Evolutionary conservation across 1,140 invertebrate genomes (phyloP).

Genomic region (Drosophila novamexicana): DNA sequence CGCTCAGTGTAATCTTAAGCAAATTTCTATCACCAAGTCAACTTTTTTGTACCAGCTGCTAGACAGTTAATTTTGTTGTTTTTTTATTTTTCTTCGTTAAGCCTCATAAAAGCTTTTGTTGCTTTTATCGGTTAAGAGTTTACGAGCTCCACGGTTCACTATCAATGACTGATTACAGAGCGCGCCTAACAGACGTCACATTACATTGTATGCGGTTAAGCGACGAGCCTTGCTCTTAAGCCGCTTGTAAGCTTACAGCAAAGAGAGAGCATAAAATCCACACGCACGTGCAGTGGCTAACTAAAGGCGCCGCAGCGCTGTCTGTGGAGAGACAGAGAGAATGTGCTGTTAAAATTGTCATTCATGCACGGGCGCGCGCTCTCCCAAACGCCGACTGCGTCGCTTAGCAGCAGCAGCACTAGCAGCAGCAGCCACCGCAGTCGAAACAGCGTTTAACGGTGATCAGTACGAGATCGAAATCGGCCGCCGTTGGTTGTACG

Average conservation of each 20-base stretch:
- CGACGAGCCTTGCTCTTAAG: conserved; percentile 28
- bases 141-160: conserved; percentile 13
- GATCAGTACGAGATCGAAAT: conserved; percentile 70
- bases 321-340: conserved; percentile 21
- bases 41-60: conserved; percentile 10
- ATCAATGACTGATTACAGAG: conserved; percentile 36
- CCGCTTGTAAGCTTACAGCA: conserved; percentile 40
- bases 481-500: conserved; percentile 70
- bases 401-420: conserved; percentile 21
- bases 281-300: conserved; percentile 55
- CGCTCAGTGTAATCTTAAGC: conserved; percentile 20
- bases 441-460: conserved; percentile 56
- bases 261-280: conserved; percentile 38
- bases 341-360: conserved; percentile 60
- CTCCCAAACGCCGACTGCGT: conserved; percentile 32
- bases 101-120: conserved; percentile 36
- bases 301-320: conserved; percentile 10
- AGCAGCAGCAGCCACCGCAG: conserved; percentile 21
- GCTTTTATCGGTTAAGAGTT: conserved; percentile 37
- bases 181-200: conserved; percentile 17
- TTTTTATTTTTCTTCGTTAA: conserved; percentile 11
- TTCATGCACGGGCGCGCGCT: conserved; percentile 47
- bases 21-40: conserved; percentile 60
- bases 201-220: conserved; percentile 6
- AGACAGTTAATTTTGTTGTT: conserved; percentile 13